Base-by-base conservation (phyloP, 2,113 vertebrate genomes). In the Hucho hucho region DNA sequence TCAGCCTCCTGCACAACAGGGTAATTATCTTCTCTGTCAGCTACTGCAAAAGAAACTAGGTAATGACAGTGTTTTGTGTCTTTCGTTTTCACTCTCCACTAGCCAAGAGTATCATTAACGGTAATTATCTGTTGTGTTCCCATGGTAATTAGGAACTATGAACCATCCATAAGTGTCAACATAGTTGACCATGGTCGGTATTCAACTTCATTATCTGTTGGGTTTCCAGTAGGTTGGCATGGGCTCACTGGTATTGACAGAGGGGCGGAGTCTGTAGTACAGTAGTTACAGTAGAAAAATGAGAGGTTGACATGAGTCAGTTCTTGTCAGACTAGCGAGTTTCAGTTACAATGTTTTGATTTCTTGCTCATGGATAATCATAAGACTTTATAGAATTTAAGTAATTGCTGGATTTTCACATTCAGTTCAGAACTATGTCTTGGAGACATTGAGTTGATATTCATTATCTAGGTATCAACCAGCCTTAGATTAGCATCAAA, bases 81-180 rank as follows among this genome's bases (percentile, higher is more conserved):
- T 63, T 20, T 49, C 14, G 65, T 20, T 65, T 43, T 67, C 37
- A 20, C 65, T 25, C 28, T 22, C 47, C 53, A 6, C 26, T 46
- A 72, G 72, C 69, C 20, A 37, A 68, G 64, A 20, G 26, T 11
- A 43, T 3, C 37, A 43, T 43, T 43, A 43, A 43, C 22, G 69
- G 29, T 49, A 75, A 81, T 81, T 78, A 61, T 32, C 28, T 20
- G 24, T 43, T 46, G 20, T 11, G 20, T 43, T 58, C 49, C n/a
- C 47, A 20, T 43, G 37, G 9, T 43, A 43, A 43, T 11, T 43
- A 43, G 7, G 37, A 32, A 32, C 32, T 32, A 22, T n/a, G 69
- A 77, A 72, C 67, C 74, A 71, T 81, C 66, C 6, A 61, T 61
- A 11, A n/a, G 58, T 7, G n/a, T 61, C 16, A 5, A 61, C 13